Percentiles rank a stretch among this genome's conserved stretches.
Evolutionary conservation across 2,113 vertebrate species (phyloP).

Genomic region (Phylloscopus whistleri): DNA sequence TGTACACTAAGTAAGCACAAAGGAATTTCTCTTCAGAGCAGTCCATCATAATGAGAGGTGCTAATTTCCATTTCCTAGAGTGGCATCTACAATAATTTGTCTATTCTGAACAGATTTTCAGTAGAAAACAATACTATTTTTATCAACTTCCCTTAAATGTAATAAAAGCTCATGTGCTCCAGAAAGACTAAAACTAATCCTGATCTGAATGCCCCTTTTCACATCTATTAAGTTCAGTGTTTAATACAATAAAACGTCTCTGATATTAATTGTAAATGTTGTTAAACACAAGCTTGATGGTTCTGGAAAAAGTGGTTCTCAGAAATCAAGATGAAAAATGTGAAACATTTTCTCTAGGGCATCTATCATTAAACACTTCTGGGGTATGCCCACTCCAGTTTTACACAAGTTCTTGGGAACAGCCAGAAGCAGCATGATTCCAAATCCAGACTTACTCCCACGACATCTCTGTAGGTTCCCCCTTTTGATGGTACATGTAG

Average conservation of each 20-base stretch:
- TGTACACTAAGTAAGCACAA: background rate
- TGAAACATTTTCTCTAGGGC: background rate
- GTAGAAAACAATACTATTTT: background rate
- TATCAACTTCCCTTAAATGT: background rate
- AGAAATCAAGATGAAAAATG: background rate
- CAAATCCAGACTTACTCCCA: background rate
- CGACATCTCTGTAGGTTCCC: background rate
- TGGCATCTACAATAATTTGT: background rate
- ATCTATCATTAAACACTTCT: background rate
- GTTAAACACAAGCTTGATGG: background rate
- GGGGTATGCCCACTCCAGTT: background rate
- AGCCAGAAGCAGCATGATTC: background rate
- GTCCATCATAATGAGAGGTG: background rate
- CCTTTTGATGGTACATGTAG: background rate
- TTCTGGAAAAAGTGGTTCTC: background rate
- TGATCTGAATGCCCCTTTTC: background rate
- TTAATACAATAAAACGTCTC: background rate
- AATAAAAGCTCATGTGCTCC: background rate
- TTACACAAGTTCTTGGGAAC: background rate
- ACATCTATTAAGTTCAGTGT: background rate
- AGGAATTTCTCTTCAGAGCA: background rate
- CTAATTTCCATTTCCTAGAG: background rate
- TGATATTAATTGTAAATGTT: background rate
- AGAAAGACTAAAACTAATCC: background rate
- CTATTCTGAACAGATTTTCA: background rate